Evolutionary conservation across 2,113 vertebrate genomes (phyloP), one percentile per base, ranked within the genome.

Genomic region (Thryonomys swinderianus): DNA sequence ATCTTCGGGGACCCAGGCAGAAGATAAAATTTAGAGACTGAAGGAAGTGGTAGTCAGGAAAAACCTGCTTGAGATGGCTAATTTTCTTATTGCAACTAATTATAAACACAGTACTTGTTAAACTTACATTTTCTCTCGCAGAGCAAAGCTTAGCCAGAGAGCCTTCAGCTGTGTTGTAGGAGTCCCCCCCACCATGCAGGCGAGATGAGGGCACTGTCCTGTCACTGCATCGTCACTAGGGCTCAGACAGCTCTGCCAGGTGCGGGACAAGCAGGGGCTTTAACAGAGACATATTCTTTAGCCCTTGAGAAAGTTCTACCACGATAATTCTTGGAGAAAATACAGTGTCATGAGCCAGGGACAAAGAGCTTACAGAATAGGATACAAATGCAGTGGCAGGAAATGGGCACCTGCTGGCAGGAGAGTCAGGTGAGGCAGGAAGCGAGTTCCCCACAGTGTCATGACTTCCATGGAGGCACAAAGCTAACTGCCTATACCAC

Each of bases 261-360:
- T 94, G 95, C 88, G 74, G 96, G 85, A 96, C 93, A 95, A 74
- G 57, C 16, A 91, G 59, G 66, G 64, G 74, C 84, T 95, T 91
- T 87, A 48, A 94, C 20, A 85, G 40, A 96, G 82, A 93, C 40
- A 57, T 92, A 96, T 51, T 92, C 85, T 86, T 95, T 66, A 95
- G 80, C 64, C 87, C 92, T 88, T 95, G 95, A 82, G 94, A 95
- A 96, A 92, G 37, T 88, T 94, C 79, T 84, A 59, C 40, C 32
- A 78, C 90, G 85, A 82, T 94, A 95, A 94, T 88, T 95, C 85
- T 85, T 78, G 14, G 67, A 79, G 74, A 96, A 95, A 95, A 96
- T 92, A 93, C 96, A 97, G 94, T 93, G 88, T 94, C 91, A 88
- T 20, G 27, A 85, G 86, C 73, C 62, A 91, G 86, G 84, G 69